phyloP scores from a whole-genome alignment of 92 coral and sea anemone species.

The Nematostella vectensis region DNA sequence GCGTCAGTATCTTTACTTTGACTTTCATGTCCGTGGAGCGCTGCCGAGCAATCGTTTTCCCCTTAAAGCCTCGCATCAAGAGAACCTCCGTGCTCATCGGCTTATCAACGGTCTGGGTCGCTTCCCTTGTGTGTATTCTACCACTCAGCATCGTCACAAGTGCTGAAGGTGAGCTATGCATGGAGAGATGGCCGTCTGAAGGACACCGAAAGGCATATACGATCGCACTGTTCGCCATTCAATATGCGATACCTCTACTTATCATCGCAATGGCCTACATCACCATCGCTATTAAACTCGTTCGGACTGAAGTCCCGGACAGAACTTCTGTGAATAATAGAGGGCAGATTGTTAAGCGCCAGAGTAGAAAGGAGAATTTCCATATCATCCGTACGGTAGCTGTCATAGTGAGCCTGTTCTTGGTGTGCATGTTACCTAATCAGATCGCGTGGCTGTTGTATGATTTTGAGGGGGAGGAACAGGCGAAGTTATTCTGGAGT shows the following conservation, averaged over 20 bases:
- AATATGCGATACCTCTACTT: constrained; percentile 68
- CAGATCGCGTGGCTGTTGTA: constrained; percentile 85
- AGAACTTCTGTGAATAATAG: constrained; percentile 53
- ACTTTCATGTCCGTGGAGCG: constrained; percentile 69
- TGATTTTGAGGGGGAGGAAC: constrained; percentile 71
- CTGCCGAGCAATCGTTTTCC: constrained; percentile 62
- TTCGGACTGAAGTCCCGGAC: constrained; percentile 39
- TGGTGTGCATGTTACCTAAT: constrained; percentile 79
- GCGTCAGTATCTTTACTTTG: constrained; percentile 58
- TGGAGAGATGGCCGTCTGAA: constrained; percentile 59
- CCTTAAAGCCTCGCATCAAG: constrained; percentile 57
- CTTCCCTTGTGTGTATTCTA: constrained; percentile 34
- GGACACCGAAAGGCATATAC: constrained; percentile 56
- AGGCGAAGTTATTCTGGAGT: constrained; percentile 68
- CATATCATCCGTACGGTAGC: constrained; percentile 80
- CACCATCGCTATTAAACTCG: constrained; percentile 45
- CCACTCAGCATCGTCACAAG: constrained; percentile 57
- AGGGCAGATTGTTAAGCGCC: constrained; percentile 51
- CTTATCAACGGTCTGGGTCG: constrained; percentile 39
- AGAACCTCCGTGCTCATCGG: constrained; percentile 28
- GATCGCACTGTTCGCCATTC: constrained; percentile 59
- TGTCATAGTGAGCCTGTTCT: constrained; percentile 64
- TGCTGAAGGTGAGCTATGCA: constrained; percentile 32
- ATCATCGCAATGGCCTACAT: constrained; percentile 66
- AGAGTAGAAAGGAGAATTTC: constrained; percentile 47